A percentile compares a stretch with the other conserved stretches of the same genome.
These are phyloP conservation scores for Cyprinodon diabolis DNA, from an alignment of 2,797 vertebrate genomes.

Conservation along the genomic window DNA sequence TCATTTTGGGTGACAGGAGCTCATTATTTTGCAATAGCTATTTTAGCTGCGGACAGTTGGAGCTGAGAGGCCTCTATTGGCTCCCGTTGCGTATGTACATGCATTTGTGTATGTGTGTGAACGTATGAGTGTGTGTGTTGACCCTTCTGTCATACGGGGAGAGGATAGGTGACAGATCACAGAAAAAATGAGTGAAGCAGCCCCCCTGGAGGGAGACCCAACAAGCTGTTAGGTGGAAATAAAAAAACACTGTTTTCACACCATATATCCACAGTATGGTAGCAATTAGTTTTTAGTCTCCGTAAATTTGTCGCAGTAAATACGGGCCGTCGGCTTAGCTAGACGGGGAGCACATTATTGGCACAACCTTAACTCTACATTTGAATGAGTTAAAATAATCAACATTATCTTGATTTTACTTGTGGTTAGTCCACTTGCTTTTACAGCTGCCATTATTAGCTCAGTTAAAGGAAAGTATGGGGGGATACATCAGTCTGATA, in stretches of 20 bases:
- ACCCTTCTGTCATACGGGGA: slow-evolving; percentile 71
- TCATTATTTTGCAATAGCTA: slow-evolving; percentile 82
- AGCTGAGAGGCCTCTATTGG: slow-evolving; percentile 54
- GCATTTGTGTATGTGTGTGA: slow-evolving; percentile 47
- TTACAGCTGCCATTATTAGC: not conserved
- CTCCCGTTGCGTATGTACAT: slow-evolving; percentile 40
- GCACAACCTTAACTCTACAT: not conserved
- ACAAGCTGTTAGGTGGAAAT: slow-evolving; percentile 74
- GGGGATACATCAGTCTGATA: not conserved
- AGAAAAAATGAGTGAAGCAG: slow-evolving; percentile 43
- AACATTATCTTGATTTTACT: not conserved
- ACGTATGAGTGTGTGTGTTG: slow-evolving; percentile 45
- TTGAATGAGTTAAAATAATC: slow-evolving; percentile 4
- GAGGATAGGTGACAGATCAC: slow-evolving; percentile 69
- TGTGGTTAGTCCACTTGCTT: not conserved
- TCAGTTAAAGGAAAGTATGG: not conserved
- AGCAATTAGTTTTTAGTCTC: slow-evolving; percentile 36
- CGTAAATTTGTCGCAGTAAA: slow-evolving; percentile 48
- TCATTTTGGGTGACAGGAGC: slow-evolving; percentile 78
- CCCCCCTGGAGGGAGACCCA: slow-evolving; percentile 66
- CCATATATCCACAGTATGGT: slow-evolving; percentile 33
- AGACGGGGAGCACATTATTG: slow-evolving; percentile 2
- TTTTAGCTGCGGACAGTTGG: slow-evolving; percentile 69
- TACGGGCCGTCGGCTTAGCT: not conserved
- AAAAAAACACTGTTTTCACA: slow-evolving; percentile 75